Evolutionary conservation across 2,888 invertebrate species (phyloP), one percentile per base, ranked within the genome.

Genomic region (Onchidella celtica): DNA sequence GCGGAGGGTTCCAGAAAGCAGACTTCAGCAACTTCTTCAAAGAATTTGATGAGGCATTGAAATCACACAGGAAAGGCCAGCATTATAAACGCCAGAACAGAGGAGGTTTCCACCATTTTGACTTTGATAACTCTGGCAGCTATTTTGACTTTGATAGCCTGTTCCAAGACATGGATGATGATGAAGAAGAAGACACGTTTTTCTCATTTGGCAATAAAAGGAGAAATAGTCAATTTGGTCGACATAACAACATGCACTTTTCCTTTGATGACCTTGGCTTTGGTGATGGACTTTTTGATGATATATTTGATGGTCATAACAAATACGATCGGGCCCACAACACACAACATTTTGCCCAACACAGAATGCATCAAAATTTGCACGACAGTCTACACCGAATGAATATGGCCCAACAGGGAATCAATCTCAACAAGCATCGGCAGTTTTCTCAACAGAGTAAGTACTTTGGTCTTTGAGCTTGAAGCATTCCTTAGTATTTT

Each of bases 21-120:
- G 88, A 93, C 83, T 93, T 94, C 81, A 90, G 93, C 82, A 93
- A 94, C 75, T 93, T 94, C 85, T 94, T 94, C 86, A 89, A 89
- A 82, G 88, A 87, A 21, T 92, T 91, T 87, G 91, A 92, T 66
- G 85, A 88, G 21, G 89, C 89, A 4, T 90, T 89, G 76, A 84
- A 84, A 27, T 79, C 85, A 14, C 90, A 89, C 77, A 82, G 86
- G 59, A 82, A 86, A 2, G 86, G 85, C n/a, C 84, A 87, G 17
- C 85, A 87, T 59, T 82, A 86, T 27, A 63, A 84, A 24, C 83
- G 85, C 0, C 82, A 84, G 17, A 34, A 57, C 6, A 76, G 78
- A 73, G 83, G 87, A 34, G 84, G 85, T 14, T 82, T 83, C 72
- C 85, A 87, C 57, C 81, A 82, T 32, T 86, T 86, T 34, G 17